A percentile compares a stretch with the other conserved stretches of the same genome.
Evolutionary conservation across 1,140 invertebrate species (phyloP).

Genomic region (Pseudomyrmex cubaensis): DNA sequence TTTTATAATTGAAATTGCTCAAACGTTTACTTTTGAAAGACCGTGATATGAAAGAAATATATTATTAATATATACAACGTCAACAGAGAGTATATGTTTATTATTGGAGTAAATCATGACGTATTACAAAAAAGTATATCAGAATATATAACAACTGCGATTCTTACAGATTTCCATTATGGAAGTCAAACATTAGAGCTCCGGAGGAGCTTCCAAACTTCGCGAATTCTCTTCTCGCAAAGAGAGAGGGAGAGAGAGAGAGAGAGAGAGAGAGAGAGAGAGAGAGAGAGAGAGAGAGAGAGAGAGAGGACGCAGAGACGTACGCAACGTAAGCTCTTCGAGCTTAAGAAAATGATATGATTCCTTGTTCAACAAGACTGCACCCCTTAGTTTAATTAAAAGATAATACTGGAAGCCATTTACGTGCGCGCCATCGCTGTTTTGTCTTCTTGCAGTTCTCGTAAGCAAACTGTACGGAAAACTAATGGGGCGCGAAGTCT

Average conservation of each 20-base stretch:
- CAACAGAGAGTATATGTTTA: too few relatives aligned
- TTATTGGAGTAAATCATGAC: too few relatives aligned
- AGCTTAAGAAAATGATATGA: slow-evolving; percentile 4
- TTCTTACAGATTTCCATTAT: neutral
- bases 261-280: neutral
- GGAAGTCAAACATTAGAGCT: neutral
- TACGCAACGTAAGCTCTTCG: neutral
- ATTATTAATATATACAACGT: too few relatives aligned
- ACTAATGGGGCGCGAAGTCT: slow-evolving; percentile 7
- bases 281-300: neutral
- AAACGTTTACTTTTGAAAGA: neutral
- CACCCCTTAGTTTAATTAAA: slow-evolving; percentile 33
- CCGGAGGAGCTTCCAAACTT: neutral
- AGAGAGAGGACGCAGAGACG: too few relatives aligned
- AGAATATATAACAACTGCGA: neutral
- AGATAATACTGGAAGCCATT: slow-evolving; percentile 6
- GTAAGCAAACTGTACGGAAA: neutral
- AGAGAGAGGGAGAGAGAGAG: neutral
- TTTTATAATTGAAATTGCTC: slow-evolving; percentile 11
- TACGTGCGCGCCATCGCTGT: neutral
- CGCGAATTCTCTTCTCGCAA: neutral
- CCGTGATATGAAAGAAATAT: too few relatives aligned
- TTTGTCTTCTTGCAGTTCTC: neutral
- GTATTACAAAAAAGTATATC: neutral
- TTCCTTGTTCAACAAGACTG: slow-evolving; percentile 2